Evolutionary conservation across 2,888 invertebrate species (phyloP).

Genomic region (Thalpophila matura): DNA sequence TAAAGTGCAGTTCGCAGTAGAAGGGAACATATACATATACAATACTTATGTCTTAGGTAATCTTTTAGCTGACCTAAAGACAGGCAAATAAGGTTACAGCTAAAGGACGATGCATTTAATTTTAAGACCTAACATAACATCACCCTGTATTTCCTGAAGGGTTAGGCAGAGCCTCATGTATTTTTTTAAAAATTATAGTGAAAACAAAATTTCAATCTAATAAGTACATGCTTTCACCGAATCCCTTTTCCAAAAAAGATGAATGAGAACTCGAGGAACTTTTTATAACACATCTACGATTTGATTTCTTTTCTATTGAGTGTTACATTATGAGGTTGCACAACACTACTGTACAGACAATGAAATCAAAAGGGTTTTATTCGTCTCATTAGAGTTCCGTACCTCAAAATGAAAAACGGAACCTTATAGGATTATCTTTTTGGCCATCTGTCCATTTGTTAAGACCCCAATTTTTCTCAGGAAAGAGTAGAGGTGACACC

Average conservation of each 20-base stretch:
- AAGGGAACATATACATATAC: neutral
- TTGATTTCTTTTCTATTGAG: conserved; percentile 20
- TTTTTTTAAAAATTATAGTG: no score
- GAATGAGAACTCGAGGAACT: neutral
- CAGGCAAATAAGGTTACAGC: neutral
- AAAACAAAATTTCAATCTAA: neutral
- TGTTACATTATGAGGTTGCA: conserved; percentile 4
- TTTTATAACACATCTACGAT: neutral
- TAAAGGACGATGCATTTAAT: neutral
- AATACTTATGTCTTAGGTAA: conserved; percentile 3
- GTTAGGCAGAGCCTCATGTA: no score
- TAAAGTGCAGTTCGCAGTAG: conserved; percentile 16
- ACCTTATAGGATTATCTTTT: no score
- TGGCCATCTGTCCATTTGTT: no score
- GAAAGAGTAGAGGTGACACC: no score
- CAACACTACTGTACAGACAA: conserved; percentile 17
- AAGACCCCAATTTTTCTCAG: no score
- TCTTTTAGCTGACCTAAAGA: neutral
- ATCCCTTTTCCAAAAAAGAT: neutral
- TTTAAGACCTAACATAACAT: no score
- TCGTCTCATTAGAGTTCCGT: no score
- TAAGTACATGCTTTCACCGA: conserved; percentile 12
- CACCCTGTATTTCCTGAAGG: no score
- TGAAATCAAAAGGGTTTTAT: conserved; percentile 13
- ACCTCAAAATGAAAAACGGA: no score